Conservation (phyloP, 2,888 invertebrate genomes). For the Platerodrilus igneus region DNA sequence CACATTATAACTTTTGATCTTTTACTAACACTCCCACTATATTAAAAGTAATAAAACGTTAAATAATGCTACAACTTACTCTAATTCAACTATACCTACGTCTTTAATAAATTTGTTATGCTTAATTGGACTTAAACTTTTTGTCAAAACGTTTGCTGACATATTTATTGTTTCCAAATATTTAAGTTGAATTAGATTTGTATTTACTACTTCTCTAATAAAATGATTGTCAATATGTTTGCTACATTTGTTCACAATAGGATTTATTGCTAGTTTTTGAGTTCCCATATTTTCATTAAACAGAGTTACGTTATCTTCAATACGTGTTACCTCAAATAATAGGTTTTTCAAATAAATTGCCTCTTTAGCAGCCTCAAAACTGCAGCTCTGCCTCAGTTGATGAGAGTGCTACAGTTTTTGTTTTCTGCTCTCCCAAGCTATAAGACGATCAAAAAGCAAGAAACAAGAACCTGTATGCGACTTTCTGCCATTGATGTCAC, state of each 20-base stretch:
- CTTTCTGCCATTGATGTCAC: too few relatives aligned
- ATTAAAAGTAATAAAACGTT: too few relatives aligned
- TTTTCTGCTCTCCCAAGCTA: conserved; percentile 35
- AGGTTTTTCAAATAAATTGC: conserved; percentile 21
- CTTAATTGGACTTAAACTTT: too few relatives aligned
- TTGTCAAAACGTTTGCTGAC: conserved; percentile 23
- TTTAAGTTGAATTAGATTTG: conserved; percentile 12
- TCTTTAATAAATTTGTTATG: too few relatives aligned
- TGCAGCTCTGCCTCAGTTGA: conserved; percentile 35
- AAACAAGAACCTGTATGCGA: too few relatives aligned
- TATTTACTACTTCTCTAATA: conserved; percentile 20
- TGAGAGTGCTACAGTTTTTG: conserved; percentile 36
- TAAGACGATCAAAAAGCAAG: too few relatives aligned
- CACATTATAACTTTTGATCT: too few relatives aligned
- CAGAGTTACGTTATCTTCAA: not conserved
- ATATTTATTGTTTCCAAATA: conserved; percentile 23
- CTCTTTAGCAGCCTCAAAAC: conserved; percentile 30
- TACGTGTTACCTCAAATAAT: conserved; percentile 9
- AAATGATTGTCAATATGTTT: conserved; percentile 30
- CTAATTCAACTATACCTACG: too few relatives aligned
- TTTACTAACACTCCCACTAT: too few relatives aligned
- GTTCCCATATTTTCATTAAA: conserved; percentile 21
- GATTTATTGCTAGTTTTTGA: conserved; percentile 13
- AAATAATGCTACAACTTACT: too few relatives aligned
- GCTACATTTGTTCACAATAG: conserved; percentile 13